A percentile compares a stretch with the other conserved stretches of the same genome.
Evolutionary conservation across 2,113 vertebrate species (phyloP).

Genomic region (Halichoeres trimaculatus): DNA sequence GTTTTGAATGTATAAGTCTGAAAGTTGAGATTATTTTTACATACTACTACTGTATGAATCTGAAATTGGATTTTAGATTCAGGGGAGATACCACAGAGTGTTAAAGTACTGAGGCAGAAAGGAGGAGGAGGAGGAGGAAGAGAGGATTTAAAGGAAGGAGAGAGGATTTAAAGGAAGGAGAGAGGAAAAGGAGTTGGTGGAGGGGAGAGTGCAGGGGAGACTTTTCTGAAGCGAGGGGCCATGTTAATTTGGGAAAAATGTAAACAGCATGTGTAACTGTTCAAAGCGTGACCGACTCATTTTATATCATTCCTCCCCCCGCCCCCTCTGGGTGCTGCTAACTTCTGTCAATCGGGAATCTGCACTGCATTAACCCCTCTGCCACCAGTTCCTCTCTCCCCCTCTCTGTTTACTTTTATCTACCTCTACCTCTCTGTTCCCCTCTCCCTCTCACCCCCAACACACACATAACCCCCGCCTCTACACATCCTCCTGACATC

Average conservation of each 20-base stretch:
- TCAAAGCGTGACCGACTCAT: conserved; percentile 89
- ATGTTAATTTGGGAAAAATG: conserved; percentile 91
- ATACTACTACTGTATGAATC: background rate
- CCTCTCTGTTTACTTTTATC: conserved; percentile 65
- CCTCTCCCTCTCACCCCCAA: conserved; percentile 3
- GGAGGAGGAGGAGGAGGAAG: conserved; percentile 45
- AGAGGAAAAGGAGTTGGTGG: conserved; percentile 63
- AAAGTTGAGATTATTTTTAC: background rate
- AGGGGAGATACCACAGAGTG: conserved; percentile 55
- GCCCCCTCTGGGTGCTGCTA: conserved; percentile 80
- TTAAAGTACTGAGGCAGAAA: conserved; percentile 46
- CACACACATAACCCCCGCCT: conserved; percentile 16
- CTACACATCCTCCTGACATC: conserved; percentile 55
- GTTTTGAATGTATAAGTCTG: background rate
- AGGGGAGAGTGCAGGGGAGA: conserved; percentile 63
- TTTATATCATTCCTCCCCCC: conserved; percentile 85
- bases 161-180: conserved; percentile 64
- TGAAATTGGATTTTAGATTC: conserved; percentile 35
- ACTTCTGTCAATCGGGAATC: conserved; percentile 82
- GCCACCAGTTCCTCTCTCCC: conserved; percentile 65
- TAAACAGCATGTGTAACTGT: conserved; percentile 91
- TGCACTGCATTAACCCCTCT: conserved; percentile 84
- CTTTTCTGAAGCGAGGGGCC: conserved; percentile 84
- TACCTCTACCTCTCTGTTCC: conserved; percentile 49
- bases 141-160: conserved; percentile 62